Base-by-base conservation (phyloP, 2,888 invertebrate genomes). In the Megastigmus dorsalis region DNA sequence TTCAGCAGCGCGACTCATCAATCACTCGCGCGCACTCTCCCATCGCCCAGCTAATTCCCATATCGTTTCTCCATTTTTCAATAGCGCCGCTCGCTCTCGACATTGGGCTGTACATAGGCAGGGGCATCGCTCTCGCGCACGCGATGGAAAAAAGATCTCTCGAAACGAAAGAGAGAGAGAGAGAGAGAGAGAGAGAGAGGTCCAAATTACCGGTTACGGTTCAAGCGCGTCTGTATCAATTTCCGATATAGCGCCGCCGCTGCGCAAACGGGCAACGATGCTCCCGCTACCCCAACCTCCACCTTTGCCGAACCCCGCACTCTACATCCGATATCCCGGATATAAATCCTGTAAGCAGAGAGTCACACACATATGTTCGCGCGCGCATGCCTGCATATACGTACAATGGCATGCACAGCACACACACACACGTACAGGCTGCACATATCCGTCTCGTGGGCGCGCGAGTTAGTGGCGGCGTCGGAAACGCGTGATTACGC, bases 401-500 rank as follows among this genome's bases (percentile, higher is more conserved):
- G 60, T 50, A 20, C n/a, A n/a, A n/a, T n/a, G n/a, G n/a, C n/a
- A n/a, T n/a, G n/a, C n/a, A n/a, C n/a, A n/a, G n/a, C n/a, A n/a
- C n/a, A n/a, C n/a, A n/a, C n/a, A n/a, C n/a, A n/a, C n/a, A n/a
- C n/a, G n/a, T n/a, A n/a, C n/a, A n/a, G n/a, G n/a, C 70, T 45
- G 48, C 23, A 23, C 7, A 15, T 68, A 71, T 78, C 54, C 70
- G 76, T 79, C 45, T 43, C 73, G 48, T 9, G n/a, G n/a, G n/a
- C n/a, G n/a, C n/a, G n/a, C n/a, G n/a, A n/a, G n/a, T n/a, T n/a
- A n/a, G 36, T 30, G 3, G 9, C 20, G 23, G 15, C 28, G 20
- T 36, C 33, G 54, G 38, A 75, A 68, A 67, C 62, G 70, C 63
- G 79, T 81, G 82, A 84, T 84, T 85, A 82, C 82, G 81, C 77